A percentile compares a stretch with the other conserved stretches of the same genome.
phyloP scores from a whole-genome alignment of 1,140 invertebrate species.

The Dendroctonus ponderosae region DNA sequence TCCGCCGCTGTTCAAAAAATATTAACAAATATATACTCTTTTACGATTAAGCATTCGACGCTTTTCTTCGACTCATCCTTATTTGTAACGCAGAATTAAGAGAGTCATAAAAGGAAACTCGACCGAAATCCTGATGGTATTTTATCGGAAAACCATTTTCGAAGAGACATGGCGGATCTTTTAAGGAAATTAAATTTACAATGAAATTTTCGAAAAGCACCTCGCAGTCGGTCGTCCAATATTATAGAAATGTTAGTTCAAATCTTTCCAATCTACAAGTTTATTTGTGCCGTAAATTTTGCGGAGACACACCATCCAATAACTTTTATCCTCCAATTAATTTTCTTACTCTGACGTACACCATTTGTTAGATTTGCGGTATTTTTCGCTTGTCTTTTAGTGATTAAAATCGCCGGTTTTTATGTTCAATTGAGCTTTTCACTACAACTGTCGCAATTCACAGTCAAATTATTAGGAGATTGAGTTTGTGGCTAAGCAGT shows the following conservation, averaged over 20 bases:
- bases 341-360: slow-evolving; percentile 4
- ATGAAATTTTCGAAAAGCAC: slow-evolving; percentile 16
- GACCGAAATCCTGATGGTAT: slow-evolving; percentile 18
- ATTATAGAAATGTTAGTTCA: slow-evolving; percentile 17
- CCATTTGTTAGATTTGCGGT: background rate
- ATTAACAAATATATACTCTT: no score
- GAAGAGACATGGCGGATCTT: slow-evolving; percentile 29
- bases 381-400: no score
- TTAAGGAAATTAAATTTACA: slow-evolving; percentile 34
- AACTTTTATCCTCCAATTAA: slow-evolving; percentile 24
- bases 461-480: no score
- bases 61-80: no score
- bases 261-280: slow-evolving; percentile 30
- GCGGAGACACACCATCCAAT: slow-evolving; percentile 11
- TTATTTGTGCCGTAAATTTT: slow-evolving; percentile 27
- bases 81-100: slow-evolving; percentile 13
- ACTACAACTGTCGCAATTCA: no score
- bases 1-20: no score
- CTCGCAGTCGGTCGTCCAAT: slow-evolving; percentile 17
- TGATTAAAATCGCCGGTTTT: no score
- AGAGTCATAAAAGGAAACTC: slow-evolving; percentile 22
- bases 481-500: no score
- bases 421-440: no score
- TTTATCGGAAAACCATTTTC: slow-evolving; percentile 26
- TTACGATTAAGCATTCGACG: no score